Evolutionary conservation across 2,888 invertebrate species (phyloP).

Genomic region (Eilema sororculum): DNA sequence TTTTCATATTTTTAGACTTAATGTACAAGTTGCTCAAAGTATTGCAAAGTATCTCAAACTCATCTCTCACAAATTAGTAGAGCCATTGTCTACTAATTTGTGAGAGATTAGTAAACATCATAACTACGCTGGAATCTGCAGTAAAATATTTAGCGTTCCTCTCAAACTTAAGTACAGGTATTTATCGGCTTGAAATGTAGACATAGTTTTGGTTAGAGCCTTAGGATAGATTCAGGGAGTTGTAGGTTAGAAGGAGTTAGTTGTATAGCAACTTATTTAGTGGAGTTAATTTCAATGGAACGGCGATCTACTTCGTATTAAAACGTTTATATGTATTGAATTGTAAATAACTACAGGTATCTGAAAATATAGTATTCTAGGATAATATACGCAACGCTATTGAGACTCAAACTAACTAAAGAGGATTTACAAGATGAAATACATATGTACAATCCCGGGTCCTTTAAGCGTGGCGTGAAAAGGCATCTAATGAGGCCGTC

Average conservation of each 20-base stretch:
- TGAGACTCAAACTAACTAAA: too few relatives aligned
- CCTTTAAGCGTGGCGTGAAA: too few relatives aligned
- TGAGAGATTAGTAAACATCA: background rate
- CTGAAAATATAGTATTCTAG: background rate
- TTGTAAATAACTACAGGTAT: background rate
- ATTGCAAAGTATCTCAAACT: background rate
- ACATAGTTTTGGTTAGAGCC: conserved; percentile 24
- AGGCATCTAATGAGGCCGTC: too few relatives aligned
- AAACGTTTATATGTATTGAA: background rate
- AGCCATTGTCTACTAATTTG: background rate
- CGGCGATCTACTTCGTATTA: conserved; percentile 6
- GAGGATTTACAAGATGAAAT: too few relatives aligned
- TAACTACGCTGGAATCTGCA: background rate
- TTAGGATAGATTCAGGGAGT: conserved; percentile 22
- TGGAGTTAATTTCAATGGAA: conserved; percentile 36
- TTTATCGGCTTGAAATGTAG: background rate
- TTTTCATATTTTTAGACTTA: too few relatives aligned
- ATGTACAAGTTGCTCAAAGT: too few relatives aligned
- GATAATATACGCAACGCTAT: background rate
- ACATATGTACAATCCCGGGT: too few relatives aligned
- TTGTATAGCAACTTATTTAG: conserved; percentile 34
- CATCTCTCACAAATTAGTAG: too few relatives aligned
- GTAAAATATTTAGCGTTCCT: background rate
- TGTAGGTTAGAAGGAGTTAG: conserved; percentile 26
- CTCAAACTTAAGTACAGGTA: background rate